Base-by-base conservation (phyloP, 2,113 vertebrate species). In the Crotophaga sulcirostris region DNA sequence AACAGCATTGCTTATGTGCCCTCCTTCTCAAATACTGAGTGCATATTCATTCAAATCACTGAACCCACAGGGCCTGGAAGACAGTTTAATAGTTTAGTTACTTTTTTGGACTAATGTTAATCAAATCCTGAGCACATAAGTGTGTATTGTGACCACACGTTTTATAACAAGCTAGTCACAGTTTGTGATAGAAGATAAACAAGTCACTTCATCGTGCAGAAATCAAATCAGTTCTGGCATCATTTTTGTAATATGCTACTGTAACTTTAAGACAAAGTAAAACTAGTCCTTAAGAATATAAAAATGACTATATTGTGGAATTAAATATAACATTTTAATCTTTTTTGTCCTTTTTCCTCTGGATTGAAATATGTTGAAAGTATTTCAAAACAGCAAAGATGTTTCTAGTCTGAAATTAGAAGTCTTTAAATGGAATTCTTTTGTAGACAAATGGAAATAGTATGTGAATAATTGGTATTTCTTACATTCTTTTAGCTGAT, bases 1-100 rank as follows among this genome's bases (percentile, higher is more conserved):
- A 91, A 94, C 66, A 89, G 20, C 64, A 66, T 67, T 93, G 74
- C 90, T 97, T 96, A 95, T 96, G 87, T 92, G 54, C 76, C 42
- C 49, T 60, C 54, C 66, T 93, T 58, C 63, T 82, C 75, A 94
- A 95, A 86, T 85, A 93, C 21, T 94, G 91, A 74, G 64, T 86
- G 67, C 73, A 51, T 74, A 72, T 86, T 86, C 78, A 64, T 95
- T 84, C 69, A 66, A 89, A 79, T 76, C 40, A 63, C 51, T 78
- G 44, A 78, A 60, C 34, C 76, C 34, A 56, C 63, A 89, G 93
- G 86, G 33, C 56, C 72, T 79, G 56, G 59, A 60, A 67, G 68
- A 67, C 40, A 82, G 87, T 76, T 89, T 86, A 77, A 54, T 91
- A 44, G 81, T 91, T 96, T 80, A 90, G 83, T 93, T 90, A 45